Evolutionary conservation across 1,140 invertebrate species (phyloP).

Genomic region (Diachasmimorpha longicaudata): DNA sequence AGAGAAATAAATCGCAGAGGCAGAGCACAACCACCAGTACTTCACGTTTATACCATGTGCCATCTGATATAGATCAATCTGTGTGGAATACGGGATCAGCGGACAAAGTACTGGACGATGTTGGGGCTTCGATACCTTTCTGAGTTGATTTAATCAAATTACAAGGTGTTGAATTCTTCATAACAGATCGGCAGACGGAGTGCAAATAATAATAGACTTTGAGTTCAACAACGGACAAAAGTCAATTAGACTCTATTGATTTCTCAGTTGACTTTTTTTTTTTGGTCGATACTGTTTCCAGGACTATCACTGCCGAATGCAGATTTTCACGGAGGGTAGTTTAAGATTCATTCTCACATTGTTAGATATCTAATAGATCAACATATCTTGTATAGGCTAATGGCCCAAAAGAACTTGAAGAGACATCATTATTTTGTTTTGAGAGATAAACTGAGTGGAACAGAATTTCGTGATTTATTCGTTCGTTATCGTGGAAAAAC

Average conservation of each 20-base stretch:
- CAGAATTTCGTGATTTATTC: neutral
- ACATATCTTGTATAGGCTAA: neutral
- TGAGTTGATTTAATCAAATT: constrained; percentile 23
- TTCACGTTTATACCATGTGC: neutral
- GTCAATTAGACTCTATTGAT: too few species aligned
- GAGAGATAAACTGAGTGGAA: neutral
- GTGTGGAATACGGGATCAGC: constrained; percentile 11
- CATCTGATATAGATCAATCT: neutral
- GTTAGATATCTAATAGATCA: neutral
- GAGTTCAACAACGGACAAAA: neutral
- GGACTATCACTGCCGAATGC: neutral
- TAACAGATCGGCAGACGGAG: neutral
- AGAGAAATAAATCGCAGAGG: constrained; percentile 20
- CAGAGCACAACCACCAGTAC: constrained; percentile 35
- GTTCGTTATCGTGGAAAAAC: neutral
- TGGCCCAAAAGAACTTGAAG: neutral
- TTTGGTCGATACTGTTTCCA: neutral
- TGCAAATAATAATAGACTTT: constrained; percentile 6
- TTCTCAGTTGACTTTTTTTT: neutral
- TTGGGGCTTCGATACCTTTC: constrained; percentile 51
- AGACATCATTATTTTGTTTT: neutral
- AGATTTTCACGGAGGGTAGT: neutral
- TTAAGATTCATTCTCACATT: neutral
- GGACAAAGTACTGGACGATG: constrained; percentile 34
- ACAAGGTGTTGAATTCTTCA: neutral